phyloP scores from a whole-genome alignment of 2,797 vertebrate genomes.

The Salarias fasciatus region DNA sequence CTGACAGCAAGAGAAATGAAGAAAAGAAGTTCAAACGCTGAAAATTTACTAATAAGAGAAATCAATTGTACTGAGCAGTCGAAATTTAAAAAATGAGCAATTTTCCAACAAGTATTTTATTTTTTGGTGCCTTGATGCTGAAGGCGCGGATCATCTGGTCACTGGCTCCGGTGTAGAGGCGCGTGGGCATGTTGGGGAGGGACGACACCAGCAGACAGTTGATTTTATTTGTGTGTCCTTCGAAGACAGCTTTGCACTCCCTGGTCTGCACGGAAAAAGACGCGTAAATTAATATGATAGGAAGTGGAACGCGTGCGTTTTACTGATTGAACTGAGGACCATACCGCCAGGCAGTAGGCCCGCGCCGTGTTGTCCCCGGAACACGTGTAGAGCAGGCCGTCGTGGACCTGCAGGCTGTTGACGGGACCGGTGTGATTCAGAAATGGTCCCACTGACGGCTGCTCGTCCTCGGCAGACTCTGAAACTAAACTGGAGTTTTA shows the following conservation, averaged over 20 bases:
- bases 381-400: slow-evolving; percentile 90
- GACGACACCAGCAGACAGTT: slow-evolving; percentile 92
- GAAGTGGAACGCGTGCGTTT: too few relatives aligned
- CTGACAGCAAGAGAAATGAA: slow-evolving; percentile 64
- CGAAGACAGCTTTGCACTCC: slow-evolving; percentile 88
- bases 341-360: slow-evolving; percentile 88
- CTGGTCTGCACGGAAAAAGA: slow-evolving; percentile 79
- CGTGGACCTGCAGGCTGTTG: slow-evolving; percentile 90
- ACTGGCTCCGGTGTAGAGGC: slow-evolving; percentile 93
- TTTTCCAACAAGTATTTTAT: too few relatives aligned
- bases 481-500: slow-evolving; percentile 6
- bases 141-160: slow-evolving; percentile 93
- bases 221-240: slow-evolving; percentile 92
- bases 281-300: too few relatives aligned
- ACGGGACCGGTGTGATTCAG: slow-evolving; percentile 88
- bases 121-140: slow-evolving; percentile 84
- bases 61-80: too few relatives aligned
- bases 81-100: too few relatives aligned
- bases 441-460: slow-evolving; percentile 85
- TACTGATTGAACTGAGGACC: too few relatives aligned
- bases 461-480: slow-evolving; percentile 67
- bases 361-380: slow-evolving; percentile 94
- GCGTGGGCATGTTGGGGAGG: slow-evolving; percentile 75
- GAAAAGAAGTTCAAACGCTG: neutral
- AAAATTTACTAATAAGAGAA: too few relatives aligned